Evolutionary conservation across 1,140 invertebrate genomes (phyloP).

Genomic region (Thaumatotibia leucotreta): DNA sequence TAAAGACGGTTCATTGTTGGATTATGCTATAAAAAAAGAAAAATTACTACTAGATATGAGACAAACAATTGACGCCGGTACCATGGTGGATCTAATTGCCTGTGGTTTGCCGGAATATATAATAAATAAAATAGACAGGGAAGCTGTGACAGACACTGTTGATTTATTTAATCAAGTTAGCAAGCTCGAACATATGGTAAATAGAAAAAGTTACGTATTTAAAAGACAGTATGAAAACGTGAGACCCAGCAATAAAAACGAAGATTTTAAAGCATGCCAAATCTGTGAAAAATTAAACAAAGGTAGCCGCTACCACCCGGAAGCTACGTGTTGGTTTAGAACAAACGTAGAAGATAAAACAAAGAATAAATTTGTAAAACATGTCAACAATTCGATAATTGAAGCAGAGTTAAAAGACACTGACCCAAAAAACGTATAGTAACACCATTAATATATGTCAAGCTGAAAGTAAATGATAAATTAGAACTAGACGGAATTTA

Average conservation of each 20-base stretch:
- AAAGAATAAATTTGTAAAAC: constrained; percentile 4
- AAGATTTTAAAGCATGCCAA: constrained; percentile 20
- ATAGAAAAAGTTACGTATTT: constrained; percentile 15
- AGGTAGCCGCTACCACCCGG: constrained; percentile 26
- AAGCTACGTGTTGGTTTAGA: constrained; percentile 24
- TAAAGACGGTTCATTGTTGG: constrained; percentile 37
- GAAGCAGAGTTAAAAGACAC: constrained; percentile 60
- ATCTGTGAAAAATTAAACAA: constrained; percentile 29
- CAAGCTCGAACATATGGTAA: constrained; percentile 32
- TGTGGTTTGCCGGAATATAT: constrained; percentile 38
- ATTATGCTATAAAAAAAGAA: constrained; percentile 47
- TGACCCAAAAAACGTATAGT: constrained; percentile 3
- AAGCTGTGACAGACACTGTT: constrained; percentile 23
- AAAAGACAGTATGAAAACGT: neutral
- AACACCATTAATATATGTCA: constrained; percentile 23
- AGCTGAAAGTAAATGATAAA: constrained; percentile 30
- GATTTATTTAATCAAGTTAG: constrained; percentile 32
- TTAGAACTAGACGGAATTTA: constrained; percentile 27
- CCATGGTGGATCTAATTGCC: constrained; percentile 35
- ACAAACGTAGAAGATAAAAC: neutral
- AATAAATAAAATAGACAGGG: constrained; percentile 33
- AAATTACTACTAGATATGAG: constrained; percentile 35
- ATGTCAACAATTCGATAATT: neutral
- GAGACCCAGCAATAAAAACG: neutral
- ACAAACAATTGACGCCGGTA: constrained; percentile 30